A percentile compares a stretch with the other conserved stretches of the same genome.
phyloP scores from a whole-genome alignment of 2,113 vertebrate genomes.

The Plotosus lineatus region DNA sequence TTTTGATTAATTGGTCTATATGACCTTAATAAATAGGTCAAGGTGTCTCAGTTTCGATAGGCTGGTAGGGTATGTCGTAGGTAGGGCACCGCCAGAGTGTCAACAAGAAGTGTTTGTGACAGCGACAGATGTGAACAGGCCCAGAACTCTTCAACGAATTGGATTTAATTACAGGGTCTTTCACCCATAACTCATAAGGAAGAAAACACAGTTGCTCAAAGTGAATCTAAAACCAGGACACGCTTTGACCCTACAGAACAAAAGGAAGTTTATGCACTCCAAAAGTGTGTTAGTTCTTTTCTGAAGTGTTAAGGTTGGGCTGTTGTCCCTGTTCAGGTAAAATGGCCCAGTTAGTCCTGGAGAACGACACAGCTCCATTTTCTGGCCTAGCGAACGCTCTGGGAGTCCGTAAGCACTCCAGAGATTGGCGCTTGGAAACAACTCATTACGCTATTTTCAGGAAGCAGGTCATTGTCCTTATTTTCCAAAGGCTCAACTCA shows the following conservation, averaged over 20 bases:
- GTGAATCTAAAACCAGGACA: conserved; percentile 38
- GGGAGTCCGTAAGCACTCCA: conserved; percentile 50
- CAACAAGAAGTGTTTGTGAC: too few species aligned
- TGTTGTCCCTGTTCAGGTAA: conserved; percentile 51
- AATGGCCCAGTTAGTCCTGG: conserved; percentile 53
- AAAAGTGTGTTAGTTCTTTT: conserved; percentile 43
- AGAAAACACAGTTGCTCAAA: background rate
- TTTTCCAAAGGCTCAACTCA: conserved; percentile 65
- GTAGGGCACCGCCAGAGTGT: too few species aligned
- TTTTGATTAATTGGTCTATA: too few species aligned
- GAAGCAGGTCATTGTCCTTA: conserved; percentile 77
- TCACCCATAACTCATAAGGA: background rate
- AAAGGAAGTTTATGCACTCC: conserved; percentile 34
- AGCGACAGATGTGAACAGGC: too few species aligned
- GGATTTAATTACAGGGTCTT: background rate
- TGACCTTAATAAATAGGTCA: too few species aligned
- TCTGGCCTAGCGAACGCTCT: conserved; percentile 51
- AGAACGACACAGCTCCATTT: conserved; percentile 49
- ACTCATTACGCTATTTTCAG: conserved; percentile 75
- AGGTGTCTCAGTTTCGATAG: too few species aligned
- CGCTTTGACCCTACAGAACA: conserved; percentile 5
- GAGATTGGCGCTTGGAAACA: conserved; percentile 67
- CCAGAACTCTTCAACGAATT: too few species aligned
- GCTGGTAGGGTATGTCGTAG: too few species aligned
- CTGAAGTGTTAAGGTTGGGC: conserved; percentile 32